phyloP scores from a whole-genome alignment of 2,888 invertebrate genomes.

The Drosophila fungiperda region DNA sequence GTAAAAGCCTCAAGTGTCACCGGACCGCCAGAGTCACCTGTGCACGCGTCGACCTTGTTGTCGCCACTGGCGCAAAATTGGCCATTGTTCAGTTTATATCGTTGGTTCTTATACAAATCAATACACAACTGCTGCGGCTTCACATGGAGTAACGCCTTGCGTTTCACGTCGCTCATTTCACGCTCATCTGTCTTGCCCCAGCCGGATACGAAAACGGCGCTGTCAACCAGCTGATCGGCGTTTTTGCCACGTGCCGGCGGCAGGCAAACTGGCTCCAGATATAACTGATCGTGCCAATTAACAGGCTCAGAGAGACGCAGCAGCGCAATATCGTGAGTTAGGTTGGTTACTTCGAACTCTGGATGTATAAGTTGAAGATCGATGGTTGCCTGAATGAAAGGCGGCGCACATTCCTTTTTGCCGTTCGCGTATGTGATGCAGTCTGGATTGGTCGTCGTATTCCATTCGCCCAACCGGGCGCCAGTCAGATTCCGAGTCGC shows the following conservation, averaged over 20 bases:
- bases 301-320: constrained; percentile 87
- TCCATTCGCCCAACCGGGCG: constrained; percentile 82
- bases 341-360: constrained; percentile 84
- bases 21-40: constrained; percentile 88
- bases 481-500: constrained; percentile 85
- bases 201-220: constrained; percentile 86
- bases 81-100: constrained; percentile 6
- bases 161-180: constrained; percentile 51
- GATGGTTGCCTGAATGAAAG: constrained; percentile 87
- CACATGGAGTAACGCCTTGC: constrained; percentile 50
- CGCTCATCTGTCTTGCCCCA: constrained; percentile 87
- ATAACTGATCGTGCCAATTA: constrained; percentile 80
- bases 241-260: constrained; percentile 78
- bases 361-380: constrained; percentile 88
- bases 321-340: constrained; percentile 89
- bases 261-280: constrained; percentile 87
- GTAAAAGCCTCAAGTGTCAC: constrained; percentile 75
- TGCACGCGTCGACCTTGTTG: constrained; percentile 84
- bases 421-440: constrained; percentile 85
- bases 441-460: constrained; percentile 87
- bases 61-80: constrained; percentile 67
- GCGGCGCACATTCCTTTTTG: constrained; percentile 86
- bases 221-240: constrained; percentile 74
- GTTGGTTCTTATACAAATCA: constrained; percentile 1
- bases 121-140: constrained; percentile 39